These are phyloP conservation scores for Eristalinus sepulchralis DNA, from an alignment of 2,888 invertebrate species.

Conservation along the genomic window DNA sequence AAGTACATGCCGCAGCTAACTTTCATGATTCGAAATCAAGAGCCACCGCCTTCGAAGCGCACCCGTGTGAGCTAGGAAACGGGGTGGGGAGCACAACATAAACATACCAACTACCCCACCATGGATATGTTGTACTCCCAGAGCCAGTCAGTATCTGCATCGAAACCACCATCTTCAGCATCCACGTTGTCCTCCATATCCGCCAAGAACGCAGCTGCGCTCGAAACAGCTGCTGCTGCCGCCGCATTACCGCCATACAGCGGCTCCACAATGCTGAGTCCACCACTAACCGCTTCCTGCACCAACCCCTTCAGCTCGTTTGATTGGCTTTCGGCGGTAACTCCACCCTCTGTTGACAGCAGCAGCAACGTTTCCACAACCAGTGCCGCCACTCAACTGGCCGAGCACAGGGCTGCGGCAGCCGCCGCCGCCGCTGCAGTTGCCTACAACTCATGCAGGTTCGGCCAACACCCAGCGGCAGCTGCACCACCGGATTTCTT, in stretches of 20 bases:
- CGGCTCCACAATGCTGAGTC: slow-evolving; percentile 79
- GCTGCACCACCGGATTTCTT: slow-evolving; percentile 72
- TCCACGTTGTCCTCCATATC: slow-evolving; percentile 66
- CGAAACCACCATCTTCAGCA: slow-evolving; percentile 73
- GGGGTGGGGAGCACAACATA: slow-evolving; percentile 81
- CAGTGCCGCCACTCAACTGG: slow-evolving; percentile 53
- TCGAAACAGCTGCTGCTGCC: slow-evolving; percentile 64
- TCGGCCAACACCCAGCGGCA: slow-evolving; percentile 48
- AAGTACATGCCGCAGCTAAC: slow-evolving; percentile 93
- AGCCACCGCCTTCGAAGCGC: slow-evolving; percentile 80
- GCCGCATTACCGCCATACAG: slow-evolving; percentile 70
- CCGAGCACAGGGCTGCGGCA: slow-evolving; percentile 76
- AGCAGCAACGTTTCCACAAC: slow-evolving; percentile 29
- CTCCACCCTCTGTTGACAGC: slow-evolving; percentile 72
- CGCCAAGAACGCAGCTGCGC: slow-evolving; percentile 67
- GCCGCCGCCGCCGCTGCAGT: slow-evolving; percentile 78
- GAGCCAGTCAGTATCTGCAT: slow-evolving; percentile 73
- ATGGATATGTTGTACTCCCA: slow-evolving; percentile 81
- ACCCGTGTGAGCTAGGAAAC: slow-evolving; percentile 81
- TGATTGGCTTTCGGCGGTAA: slow-evolving; percentile 74
- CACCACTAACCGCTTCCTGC: slow-evolving; percentile 75
- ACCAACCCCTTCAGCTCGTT: slow-evolving; percentile 72
- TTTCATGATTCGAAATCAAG: slow-evolving; percentile 86
- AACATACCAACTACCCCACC: slow-evolving; percentile 73
- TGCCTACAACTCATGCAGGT: slow-evolving; percentile 74